phyloP scores from a whole-genome alignment of 2,797 vertebrate species.

The Enteromius argenteus region DNA sequence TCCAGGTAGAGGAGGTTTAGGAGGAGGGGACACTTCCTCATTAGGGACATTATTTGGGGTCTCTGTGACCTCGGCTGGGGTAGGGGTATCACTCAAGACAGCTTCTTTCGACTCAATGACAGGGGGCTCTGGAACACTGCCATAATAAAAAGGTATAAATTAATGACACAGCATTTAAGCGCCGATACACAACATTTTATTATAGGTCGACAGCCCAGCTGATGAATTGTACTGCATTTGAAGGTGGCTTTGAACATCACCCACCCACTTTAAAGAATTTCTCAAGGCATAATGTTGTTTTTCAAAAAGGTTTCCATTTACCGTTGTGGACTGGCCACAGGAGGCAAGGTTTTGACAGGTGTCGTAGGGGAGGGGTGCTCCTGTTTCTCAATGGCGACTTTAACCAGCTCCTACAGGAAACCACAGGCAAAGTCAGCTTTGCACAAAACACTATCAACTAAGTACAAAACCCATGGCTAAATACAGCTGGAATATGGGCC shows the following conservation, averaged over 20 bases:
- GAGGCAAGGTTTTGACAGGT: conserved; percentile 80
- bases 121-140: conserved; percentile 49
- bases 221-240: background rate
- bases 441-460: background rate
- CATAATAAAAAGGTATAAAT: conserved; percentile 3
- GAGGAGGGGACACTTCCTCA: conserved; percentile 84
- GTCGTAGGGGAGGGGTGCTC: conserved; percentile 85
- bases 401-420: conserved; percentile 85
- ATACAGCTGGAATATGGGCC: background rate
- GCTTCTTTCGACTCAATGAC: conserved; percentile 76
- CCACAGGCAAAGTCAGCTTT: background rate
- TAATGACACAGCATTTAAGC: background rate
- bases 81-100: conserved; percentile 78
- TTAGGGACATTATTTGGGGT: conserved; percentile 72
- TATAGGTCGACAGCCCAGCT: background rate
- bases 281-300: background rate
- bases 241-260: background rate
- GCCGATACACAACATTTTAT: background rate
- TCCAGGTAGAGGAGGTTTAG: conserved; percentile 86
- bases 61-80: conserved; percentile 69
- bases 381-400: conserved; percentile 87
- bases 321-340: conserved; percentile 80
- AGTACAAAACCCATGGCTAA: conserved; percentile 21
- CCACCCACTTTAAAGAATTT: background rate
- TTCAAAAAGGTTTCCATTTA: conserved; percentile 52